Percentiles rank a stretch among this genome's conserved stretches.
Conservation (phyloP, 2,113 vertebrate genomes). For the Sciurus niger region DNA sequence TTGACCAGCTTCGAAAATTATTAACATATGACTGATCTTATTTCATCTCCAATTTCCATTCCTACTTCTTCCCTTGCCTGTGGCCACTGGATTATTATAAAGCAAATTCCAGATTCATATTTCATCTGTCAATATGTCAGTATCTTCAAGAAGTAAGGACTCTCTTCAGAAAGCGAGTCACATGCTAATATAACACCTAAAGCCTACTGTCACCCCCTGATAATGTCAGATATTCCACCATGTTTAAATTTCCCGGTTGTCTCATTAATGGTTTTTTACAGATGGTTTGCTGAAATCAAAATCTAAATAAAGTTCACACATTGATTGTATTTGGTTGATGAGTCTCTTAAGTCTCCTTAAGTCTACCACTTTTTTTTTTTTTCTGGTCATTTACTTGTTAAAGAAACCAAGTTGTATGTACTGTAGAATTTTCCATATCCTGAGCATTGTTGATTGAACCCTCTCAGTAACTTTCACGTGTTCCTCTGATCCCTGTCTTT, state of each 20-base stretch:
- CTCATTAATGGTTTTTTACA: background rate
- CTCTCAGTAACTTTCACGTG: background rate
- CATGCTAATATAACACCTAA: background rate
- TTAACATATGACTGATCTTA: background rate
- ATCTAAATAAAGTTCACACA: background rate
- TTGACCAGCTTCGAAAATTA: constrained; percentile 35
- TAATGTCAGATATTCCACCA: background rate
- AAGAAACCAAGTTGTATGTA: background rate
- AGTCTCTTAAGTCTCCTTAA: background rate
- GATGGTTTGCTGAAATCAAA: background rate
- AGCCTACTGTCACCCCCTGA: background rate
- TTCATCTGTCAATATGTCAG: constrained; percentile 33
- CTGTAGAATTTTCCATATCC: background rate
- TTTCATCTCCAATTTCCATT: background rate
- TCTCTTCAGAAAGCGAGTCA: constrained; percentile 46
- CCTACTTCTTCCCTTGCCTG: background rate
- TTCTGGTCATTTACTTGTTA: background rate
- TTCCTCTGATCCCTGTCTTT: background rate
- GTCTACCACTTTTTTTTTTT: background rate
- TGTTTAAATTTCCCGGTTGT: background rate
- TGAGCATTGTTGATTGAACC: background rate
- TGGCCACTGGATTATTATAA: constrained; percentile 47
- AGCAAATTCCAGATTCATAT: constrained; percentile 35
- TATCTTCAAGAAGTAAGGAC: constrained; percentile 7
- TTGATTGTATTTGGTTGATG: background rate